Conservation (phyloP, 2,888 invertebrate species). For the Thera britannica region DNA sequence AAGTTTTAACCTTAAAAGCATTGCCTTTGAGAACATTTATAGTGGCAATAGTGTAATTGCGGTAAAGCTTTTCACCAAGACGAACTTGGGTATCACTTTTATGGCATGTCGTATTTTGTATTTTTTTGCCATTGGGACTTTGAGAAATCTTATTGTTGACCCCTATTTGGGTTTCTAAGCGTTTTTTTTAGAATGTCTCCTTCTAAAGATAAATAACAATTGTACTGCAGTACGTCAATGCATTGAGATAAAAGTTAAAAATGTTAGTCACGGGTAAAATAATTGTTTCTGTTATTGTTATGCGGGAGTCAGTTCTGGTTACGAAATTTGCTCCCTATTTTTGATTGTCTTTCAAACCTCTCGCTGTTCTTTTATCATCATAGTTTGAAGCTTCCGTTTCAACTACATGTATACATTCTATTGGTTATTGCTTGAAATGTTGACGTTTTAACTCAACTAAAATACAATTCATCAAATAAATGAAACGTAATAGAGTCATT, state of each 20-base stretch:
- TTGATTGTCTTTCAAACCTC: constrained; percentile 58
- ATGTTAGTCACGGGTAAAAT: constrained; percentile 61
- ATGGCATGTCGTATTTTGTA: constrained; percentile 63
- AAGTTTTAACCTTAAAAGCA: constrained; percentile 60
- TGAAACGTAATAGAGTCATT: constrained; percentile 55
- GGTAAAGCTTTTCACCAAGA: constrained; percentile 67
- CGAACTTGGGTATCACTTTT: constrained; percentile 57
- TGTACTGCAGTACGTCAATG: constrained; percentile 11
- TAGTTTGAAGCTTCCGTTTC: constrained; percentile 63
- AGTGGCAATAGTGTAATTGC: constrained; percentile 71
- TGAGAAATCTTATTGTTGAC: constrained; percentile 65
- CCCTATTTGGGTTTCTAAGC: constrained; percentile 37
- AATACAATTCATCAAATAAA: constrained; percentile 51
- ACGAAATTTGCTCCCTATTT: constrained; percentile 60
- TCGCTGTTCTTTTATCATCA: constrained; percentile 61
- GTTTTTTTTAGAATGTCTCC: constrained; percentile 52
- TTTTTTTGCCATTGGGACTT: constrained; percentile 59
- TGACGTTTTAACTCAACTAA: constrained; percentile 35
- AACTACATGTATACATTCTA: constrained; percentile 48
- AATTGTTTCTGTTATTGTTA: constrained; percentile 60
- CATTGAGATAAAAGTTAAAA: constrained; percentile 59
- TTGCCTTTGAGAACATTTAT: constrained; percentile 71
- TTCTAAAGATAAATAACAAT: constrained; percentile 29
- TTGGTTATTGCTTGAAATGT: constrained; percentile 37
- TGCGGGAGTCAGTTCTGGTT: constrained; percentile 60